phyloP scores from a whole-genome alignment of 2,888 invertebrate genomes.

The Petrolisthes cinctipes region DNA sequence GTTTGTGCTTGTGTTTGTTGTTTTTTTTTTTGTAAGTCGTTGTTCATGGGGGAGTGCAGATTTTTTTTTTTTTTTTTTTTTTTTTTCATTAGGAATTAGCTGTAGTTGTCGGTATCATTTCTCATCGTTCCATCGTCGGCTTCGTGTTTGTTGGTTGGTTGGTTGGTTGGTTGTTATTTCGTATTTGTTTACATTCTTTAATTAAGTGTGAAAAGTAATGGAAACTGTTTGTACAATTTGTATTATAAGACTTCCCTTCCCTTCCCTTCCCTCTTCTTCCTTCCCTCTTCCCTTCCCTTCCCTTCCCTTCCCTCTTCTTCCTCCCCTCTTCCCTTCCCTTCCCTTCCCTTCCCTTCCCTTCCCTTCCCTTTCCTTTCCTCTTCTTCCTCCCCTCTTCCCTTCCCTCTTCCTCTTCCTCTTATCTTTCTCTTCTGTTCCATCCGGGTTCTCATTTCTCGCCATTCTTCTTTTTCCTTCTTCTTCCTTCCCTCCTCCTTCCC shows the following conservation, averaged over 20 bases:
- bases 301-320: not conserved
- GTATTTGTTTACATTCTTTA: no score
- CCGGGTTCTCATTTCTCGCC: not conserved
- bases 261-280: constrained; percentile 1
- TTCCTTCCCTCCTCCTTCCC: no score
- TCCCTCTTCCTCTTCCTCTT: not conserved
- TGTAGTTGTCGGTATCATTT: not conserved
- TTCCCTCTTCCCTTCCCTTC: not conserved
- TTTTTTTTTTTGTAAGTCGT: no score
- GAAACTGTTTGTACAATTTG: no score
- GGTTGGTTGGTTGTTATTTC: no score
- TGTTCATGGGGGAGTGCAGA: no score
- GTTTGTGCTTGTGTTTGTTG: no score
- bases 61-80: no score
- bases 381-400: not conserved
- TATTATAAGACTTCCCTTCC: no score
- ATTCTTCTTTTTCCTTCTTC: not conserved
- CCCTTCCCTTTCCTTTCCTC: not conserved
- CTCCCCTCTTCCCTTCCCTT: not conserved
- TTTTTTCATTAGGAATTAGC: no score
- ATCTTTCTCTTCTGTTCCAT: not conserved
- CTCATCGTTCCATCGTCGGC: not conserved
- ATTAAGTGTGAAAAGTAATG: no score
- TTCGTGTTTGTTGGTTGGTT: no score
- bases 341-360: not conserved